Conservation (phyloP, 2,888 invertebrate genomes). For the Stratiomys singularior region DNA sequence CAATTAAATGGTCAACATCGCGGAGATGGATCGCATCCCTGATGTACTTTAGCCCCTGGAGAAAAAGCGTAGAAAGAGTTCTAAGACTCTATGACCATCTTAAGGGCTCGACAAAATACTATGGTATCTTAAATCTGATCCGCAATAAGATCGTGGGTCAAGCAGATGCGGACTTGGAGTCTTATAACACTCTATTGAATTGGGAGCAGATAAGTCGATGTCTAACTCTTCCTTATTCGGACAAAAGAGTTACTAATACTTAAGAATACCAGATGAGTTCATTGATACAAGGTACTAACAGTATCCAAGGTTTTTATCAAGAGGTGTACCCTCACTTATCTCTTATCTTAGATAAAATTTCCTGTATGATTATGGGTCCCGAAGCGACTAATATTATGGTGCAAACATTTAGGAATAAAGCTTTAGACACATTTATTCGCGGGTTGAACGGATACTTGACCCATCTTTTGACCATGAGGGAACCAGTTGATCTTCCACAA, state of each 20-base stretch:
- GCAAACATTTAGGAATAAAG: conserved; percentile 13
- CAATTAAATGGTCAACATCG: not conserved
- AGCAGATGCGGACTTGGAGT: conserved; percentile 36
- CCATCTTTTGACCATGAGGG: conserved; percentile 30
- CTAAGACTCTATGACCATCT: not conserved
- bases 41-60: not conserved
- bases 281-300: conserved; percentile 25
- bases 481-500: too few species aligned
- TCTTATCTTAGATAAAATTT: conserved; percentile 23
- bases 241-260: conserved; percentile 37
- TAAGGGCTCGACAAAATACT: conserved; percentile 36
- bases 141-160: conserved; percentile 35
- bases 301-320: conserved; percentile 47
- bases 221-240: conserved; percentile 48
- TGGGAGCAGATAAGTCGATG: conserved; percentile 44
- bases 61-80: not conserved
- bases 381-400: conserved; percentile 30
- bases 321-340: conserved; percentile 40
- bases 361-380: conserved; percentile 31
- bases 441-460: conserved; percentile 44
- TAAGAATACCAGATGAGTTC: conserved; percentile 46
- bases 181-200: conserved; percentile 46
- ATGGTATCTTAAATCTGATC: conserved; percentile 27
- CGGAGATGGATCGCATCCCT: not conserved
- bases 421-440: conserved; percentile 47